These are phyloP conservation scores for Peucedramus taeniatus DNA, from an alignment of 2,113 vertebrate species.

Conservation along the genomic window DNA sequence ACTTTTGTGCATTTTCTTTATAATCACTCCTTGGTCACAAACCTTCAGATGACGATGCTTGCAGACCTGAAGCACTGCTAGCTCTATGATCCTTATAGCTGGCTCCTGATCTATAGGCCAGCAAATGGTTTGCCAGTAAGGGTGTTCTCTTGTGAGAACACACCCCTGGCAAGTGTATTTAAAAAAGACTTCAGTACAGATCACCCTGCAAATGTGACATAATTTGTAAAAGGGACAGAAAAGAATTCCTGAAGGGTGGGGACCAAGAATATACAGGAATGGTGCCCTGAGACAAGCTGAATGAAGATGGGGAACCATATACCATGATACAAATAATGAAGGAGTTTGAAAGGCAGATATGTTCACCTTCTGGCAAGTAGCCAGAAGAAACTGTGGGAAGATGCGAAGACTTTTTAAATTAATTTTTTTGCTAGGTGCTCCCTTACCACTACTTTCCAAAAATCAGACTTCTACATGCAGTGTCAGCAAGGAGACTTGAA, in stretches of 20 bases:
- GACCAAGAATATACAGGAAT: not conserved
- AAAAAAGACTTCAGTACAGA: not conserved
- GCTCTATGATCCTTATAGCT: not conserved
- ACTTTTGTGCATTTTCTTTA: not conserved
- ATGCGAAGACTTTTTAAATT: rapidly evolving
- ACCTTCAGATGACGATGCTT: not conserved
- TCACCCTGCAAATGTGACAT: not conserved
- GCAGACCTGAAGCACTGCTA: not conserved
- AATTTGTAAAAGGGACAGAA: not conserved
- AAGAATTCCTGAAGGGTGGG: not conserved
- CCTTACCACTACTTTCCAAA: not conserved
- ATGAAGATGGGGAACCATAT: not conserved
- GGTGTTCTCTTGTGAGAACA: not conserved
- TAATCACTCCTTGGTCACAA: not conserved
- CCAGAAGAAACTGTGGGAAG: not conserved
- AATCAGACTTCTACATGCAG: not conserved
- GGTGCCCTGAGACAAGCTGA: not conserved
- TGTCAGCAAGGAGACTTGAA: not conserved
- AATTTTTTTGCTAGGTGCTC: not conserved
- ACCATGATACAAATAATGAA: not conserved
- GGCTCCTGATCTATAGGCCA: not conserved
- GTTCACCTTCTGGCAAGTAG: not conserved
- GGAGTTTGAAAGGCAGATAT: not conserved
- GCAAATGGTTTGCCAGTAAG: not conserved
- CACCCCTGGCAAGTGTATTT: not conserved